phyloP scores from a whole-genome alignment of 2,113 vertebrate species.

The Pseudorasbora parva region DNA sequence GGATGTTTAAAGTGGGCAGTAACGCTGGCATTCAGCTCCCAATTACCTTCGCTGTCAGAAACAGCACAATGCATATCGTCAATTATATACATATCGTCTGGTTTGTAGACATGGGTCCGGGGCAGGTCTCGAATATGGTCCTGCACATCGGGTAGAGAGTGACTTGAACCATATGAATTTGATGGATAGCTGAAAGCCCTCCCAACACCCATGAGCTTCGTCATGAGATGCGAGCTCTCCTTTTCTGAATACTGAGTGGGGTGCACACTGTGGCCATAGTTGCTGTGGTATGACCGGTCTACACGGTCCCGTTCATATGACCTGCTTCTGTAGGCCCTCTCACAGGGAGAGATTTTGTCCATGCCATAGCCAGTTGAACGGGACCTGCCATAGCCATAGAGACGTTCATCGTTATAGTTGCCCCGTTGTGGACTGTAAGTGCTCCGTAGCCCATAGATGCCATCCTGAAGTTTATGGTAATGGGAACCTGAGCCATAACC shows the following conservation, averaged over 20 bases:
- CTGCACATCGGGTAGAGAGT: constrained; percentile 98
- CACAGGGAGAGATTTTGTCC: constrained; percentile 85
- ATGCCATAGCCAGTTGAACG: constrained; percentile 86
- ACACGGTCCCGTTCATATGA: constrained; percentile 87
- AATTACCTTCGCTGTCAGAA: constrained; percentile 99
- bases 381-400: constrained; percentile 84
- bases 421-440: constrained; percentile 83
- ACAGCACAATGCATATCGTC: constrained; percentile 98
- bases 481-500: constrained; percentile 78
- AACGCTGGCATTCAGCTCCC: constrained; percentile 79
- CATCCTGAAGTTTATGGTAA: constrained; percentile 88
- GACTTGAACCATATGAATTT: constrained; percentile 96
- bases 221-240: constrained; percentile 87
- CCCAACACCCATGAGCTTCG: constrained; percentile 82
- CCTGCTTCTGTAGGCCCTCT: constrained; percentile 85
- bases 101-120: constrained; percentile 92
- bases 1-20: constrained; percentile 76
- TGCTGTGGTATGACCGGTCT: constrained; percentile 81
- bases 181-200: constrained; percentile 80
- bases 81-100: constrained; percentile 95
- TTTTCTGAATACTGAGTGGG: constrained; percentile 92
- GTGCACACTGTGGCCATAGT: constrained; percentile 78
- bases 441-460: constrained; percentile 91
- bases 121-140: constrained; percentile 93
- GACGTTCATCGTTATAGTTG: constrained; percentile 86